Base-by-base conservation (phyloP, 2,888 invertebrate genomes). In the Parthenolecanium corni region DNA sequence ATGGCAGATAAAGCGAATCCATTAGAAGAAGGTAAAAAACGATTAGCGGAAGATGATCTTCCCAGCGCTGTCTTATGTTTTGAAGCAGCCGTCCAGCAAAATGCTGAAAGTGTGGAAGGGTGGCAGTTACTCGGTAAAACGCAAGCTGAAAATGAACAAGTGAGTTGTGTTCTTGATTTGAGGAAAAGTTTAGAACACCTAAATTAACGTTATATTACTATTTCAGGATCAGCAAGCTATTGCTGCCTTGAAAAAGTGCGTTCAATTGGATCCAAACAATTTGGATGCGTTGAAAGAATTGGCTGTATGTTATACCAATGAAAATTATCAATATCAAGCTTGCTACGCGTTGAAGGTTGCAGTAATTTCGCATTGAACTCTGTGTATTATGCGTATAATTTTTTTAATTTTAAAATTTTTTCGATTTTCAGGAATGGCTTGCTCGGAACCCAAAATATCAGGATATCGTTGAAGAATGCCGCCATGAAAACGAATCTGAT, bases 141-240 rank as follows among this genome's bases (percentile, higher is more conserved):
- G 31, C 95, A 96, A 74, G 93, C 97, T 42, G 94, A 97, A 78
- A 98, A 98, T 77, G 98, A 99, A 77, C 94, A 87, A 76, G 82
- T 76, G 69, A 42, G 51, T 53, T 16, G 23, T 46, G n/a, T 9
- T 2, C 1, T 31, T 25, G 24, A 23, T 44, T 31, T 31, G 31
- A 31, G 9, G 9, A 31, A 31, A 31, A 31, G 4, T 31, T 4
- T 31, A 31, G 4, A 31, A 31, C 9, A 31, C 4, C 9, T 4
- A 31, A 31, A 31, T 6, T 31, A 31, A 31, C 9, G 31, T 31
- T 31, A 20, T 23, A 36, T 6, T 49, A 9, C 21, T 49, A 24
- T 69, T 72, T 44, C 67, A 84, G 76, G 97, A 98, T 75, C 87
- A 89, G 2, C 78, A 84, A 68, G 94, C 94, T 11, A 97, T 98